Percentiles rank a stretch among this genome's conserved stretches.
Conservation (phyloP, 2,113 vertebrate genomes). For the Urocitellus parryii region DNA sequence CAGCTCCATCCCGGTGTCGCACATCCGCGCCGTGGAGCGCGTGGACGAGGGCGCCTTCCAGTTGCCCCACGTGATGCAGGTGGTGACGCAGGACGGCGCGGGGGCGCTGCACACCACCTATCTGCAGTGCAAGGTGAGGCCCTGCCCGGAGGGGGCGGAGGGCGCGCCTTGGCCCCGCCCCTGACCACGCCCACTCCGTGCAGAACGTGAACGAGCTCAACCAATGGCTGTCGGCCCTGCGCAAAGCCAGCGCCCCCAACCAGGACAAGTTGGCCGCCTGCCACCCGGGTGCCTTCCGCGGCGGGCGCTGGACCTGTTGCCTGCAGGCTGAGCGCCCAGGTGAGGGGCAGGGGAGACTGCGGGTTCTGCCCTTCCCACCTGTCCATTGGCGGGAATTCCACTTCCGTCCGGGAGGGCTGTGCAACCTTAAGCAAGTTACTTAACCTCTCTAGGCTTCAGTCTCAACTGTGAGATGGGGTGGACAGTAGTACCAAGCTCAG, state of each 20-base stretch:
- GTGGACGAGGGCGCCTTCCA: constrained; percentile 96
- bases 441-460: not conserved
- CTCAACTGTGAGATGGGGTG: not conserved
- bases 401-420: not conserved
- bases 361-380: not conserved
- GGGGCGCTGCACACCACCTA: constrained; percentile 91
- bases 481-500: not conserved
- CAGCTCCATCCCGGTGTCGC: constrained; percentile 88
- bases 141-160: accelerated
- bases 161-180: not conserved
- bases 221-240: constrained; percentile 95
- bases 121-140: constrained; percentile 95
- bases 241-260: constrained; percentile 92
- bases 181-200: not conserved
- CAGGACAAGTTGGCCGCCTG: constrained; percentile 90
- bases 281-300: constrained; percentile 91
- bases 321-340: constrained; percentile 88
- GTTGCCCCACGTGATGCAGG: constrained; percentile 94
- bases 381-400: not conserved
- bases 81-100: constrained; percentile 89
- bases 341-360: constrained; percentile 73
- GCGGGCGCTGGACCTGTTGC: constrained; percentile 94
- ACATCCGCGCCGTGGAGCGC: constrained; percentile 92
- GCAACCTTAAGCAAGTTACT: not conserved
- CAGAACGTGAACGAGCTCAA: constrained; percentile 95